Conservation (phyloP, 35 echinoderm and acorn worm genomes). For the Diadema setosum region DNA sequence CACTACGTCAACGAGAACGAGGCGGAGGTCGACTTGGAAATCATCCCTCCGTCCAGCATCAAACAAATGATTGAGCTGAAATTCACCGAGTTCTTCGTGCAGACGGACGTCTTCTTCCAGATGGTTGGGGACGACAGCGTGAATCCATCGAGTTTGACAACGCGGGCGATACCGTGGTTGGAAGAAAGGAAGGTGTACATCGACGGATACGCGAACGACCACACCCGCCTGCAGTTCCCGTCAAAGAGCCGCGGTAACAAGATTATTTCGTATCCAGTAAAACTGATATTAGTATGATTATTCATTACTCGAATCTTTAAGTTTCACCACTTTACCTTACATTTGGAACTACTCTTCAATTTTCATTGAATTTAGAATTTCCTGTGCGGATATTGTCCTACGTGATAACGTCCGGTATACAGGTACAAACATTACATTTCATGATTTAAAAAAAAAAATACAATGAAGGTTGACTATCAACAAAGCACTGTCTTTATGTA, state of each 20-base stretch:
- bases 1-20: conserved; percentile 21
- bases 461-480: neutral
- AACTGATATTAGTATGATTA: neutral
- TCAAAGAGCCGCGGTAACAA: neutral
- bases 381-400: neutral
- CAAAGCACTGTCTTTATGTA: neutral
- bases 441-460: neutral
- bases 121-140: conserved; percentile 5
- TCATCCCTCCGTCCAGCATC: neutral
- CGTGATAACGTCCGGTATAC: neutral
- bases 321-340: too few species aligned
- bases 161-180: conserved; percentile 8
- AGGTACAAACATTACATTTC: neutral
- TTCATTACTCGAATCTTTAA: neutral
- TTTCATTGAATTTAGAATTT: neutral
- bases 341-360: neutral
- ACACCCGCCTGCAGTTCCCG: conserved; percentile 19
- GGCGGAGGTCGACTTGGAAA: neutral
- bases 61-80: conserved; percentile 10
- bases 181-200: neutral
- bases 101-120: conserved; percentile 16
- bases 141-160: neutral
- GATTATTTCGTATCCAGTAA: neutral
- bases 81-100: conserved; percentile 1
- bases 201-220: neutral